Conservation (phyloP, 2,888 invertebrate species). For the Thymelicus sylvestris region DNA sequence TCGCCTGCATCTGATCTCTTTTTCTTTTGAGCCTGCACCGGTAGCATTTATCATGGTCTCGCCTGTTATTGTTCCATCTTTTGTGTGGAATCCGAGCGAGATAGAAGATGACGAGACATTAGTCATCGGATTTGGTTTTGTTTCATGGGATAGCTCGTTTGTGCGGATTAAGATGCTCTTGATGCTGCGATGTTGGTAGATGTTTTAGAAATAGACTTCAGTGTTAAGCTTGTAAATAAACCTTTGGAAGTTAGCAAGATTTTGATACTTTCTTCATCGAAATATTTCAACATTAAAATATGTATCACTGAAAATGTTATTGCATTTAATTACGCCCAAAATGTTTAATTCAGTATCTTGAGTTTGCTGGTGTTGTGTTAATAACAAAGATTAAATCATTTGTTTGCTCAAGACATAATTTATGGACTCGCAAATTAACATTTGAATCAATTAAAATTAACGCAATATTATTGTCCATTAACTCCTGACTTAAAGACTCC, state of each 20-base stretch:
- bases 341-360: background rate
- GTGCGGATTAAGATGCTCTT: conserved; percentile 60
- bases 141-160: conserved; percentile 62
- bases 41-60: conserved; percentile 72
- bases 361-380: background rate
- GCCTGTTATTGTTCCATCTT: conserved; percentile 65
- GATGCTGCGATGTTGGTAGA: conserved; percentile 32
- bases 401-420: conserved; percentile 7
- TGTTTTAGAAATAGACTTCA: conserved; percentile 32
- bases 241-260: background rate
- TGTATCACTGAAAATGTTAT: no score
- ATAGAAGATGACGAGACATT: conserved; percentile 54
- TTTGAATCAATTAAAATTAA: conserved; percentile 58
- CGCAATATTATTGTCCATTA: conserved; percentile 63
- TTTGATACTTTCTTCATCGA: no score
- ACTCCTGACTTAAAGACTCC: conserved; percentile 54
- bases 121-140: conserved; percentile 71
- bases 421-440: background rate
- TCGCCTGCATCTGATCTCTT: conserved; percentile 70
- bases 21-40: conserved; percentile 68
- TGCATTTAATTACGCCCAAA: background rate
- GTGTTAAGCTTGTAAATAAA: conserved; percentile 3
- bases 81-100: conserved; percentile 55
- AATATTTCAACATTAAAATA: no score
- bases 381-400: background rate